phyloP scores from a whole-genome alignment of 1,140 invertebrate genomes.

The Paramacrobiotus metropolitanus region DNA sequence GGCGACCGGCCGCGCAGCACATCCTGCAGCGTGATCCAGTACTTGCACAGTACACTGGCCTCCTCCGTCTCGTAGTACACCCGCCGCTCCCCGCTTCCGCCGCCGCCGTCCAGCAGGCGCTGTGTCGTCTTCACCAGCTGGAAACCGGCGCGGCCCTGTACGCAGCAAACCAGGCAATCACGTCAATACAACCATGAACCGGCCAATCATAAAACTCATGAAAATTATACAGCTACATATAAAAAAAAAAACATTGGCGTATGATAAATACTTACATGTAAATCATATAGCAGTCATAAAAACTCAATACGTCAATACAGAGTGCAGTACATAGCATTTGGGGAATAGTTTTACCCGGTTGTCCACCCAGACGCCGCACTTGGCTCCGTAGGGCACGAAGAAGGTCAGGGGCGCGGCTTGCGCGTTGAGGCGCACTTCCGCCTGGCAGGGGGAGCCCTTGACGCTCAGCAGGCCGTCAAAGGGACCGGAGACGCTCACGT shows the following conservation, averaged over 20 bases:
- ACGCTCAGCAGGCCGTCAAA: not conserved
- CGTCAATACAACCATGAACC: too few relatives aligned
- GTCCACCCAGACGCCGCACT: not conserved
- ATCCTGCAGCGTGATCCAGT: not conserved
- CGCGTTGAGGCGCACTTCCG: not conserved
- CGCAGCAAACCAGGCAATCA: too few relatives aligned
- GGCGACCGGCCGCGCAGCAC: not conserved
- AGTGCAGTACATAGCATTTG: too few relatives aligned
- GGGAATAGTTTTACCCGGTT: not conserved
- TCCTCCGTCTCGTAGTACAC: not conserved
- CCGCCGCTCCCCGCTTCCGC: not conserved
- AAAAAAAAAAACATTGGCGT: not conserved
- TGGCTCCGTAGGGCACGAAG: not conserved
- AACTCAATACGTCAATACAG: too few relatives aligned
- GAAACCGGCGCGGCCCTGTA: not conserved
- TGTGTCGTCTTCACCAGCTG: not conserved
- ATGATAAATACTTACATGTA: not conserved
- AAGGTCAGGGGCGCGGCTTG: not conserved
- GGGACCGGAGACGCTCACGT: not conserved
- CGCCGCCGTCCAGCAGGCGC: too few relatives aligned
- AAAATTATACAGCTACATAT: not conserved
- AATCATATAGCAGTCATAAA: too few relatives aligned
- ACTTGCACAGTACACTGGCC: not conserved
- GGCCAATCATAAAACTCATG: too few relatives aligned
- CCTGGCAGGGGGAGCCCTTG: not conserved